Evolutionary conservation across 2,888 invertebrate genomes (phyloP).

Genomic region (Thereva nobilitata): DNA sequence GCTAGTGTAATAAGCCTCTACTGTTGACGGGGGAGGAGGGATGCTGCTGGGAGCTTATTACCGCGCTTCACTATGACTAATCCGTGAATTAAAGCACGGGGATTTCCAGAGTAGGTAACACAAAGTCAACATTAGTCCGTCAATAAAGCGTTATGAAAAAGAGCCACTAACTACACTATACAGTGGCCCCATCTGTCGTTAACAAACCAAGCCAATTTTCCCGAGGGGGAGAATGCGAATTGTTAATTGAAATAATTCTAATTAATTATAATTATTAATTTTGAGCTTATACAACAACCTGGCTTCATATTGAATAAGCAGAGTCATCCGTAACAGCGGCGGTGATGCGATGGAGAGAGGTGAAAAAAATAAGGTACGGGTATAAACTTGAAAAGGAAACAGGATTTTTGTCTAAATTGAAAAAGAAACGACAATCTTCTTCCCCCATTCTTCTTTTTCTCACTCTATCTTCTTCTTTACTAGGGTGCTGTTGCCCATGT

Average conservation of each 20-base stretch:
- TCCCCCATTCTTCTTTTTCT: too few relatives aligned
- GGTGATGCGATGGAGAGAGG: too few relatives aligned
- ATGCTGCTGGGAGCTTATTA: slow-evolving; percentile 20
- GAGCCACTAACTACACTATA: not conserved
- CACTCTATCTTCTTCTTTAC: too few relatives aligned
- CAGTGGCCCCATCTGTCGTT: not conserved
- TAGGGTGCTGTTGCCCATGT: too few relatives aligned
- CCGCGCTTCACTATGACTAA: slow-evolving; percentile 27
- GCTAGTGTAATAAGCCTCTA: slow-evolving; percentile 7
- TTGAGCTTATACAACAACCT: slow-evolving; percentile 16
- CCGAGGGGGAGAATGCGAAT: slow-evolving; percentile 7
- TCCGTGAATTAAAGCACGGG: slow-evolving; percentile 32
- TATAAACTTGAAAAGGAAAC: too few relatives aligned
- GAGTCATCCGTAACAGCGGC: too few relatives aligned
- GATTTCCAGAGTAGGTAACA: slow-evolving; percentile 17
- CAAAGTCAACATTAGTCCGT: slow-evolving; percentile 27
- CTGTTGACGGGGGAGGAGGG: not conserved
- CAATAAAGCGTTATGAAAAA: not conserved
- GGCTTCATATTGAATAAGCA: slow-evolving; percentile 17
- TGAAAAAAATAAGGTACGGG: too few relatives aligned
- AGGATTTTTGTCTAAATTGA: too few relatives aligned
- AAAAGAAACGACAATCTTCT: too few relatives aligned
- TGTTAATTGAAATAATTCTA: slow-evolving; percentile 34
- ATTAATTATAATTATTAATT: slow-evolving; percentile 34
- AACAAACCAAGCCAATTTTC: not conserved